Evolutionary conservation across 2,888 invertebrate species (phyloP), one percentile per base, ranked within the genome.

Genomic region (Lochmaea crataegi): DNA sequence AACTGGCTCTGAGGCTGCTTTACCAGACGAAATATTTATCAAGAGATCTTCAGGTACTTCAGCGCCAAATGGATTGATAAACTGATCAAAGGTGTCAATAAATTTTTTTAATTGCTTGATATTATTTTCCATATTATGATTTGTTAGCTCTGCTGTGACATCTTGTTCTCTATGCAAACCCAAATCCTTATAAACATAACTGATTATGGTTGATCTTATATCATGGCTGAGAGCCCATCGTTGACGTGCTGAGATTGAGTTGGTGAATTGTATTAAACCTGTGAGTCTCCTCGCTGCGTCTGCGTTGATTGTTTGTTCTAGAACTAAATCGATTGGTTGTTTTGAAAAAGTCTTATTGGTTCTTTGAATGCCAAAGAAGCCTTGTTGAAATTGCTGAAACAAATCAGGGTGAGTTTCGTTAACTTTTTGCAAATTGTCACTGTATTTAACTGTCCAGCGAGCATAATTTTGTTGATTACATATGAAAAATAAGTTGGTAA

Each of bases 251-350:
- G 45, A 48, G 14, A 48, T 48, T 48, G 45, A 48, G 14, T 48
- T 48, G 1, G 45, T 48, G 14, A 48, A 48, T 48, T 48, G 45
- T 48, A 48, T 14, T 48, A 48, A 9, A 48, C 45, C 45, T 48
- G 45, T 48, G 14, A 48, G 14, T 48, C 45, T 41, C 11, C 65
- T 69, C 2, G 69, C 69, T 14, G 83, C 83, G 73, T 73, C 65
- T n/a, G 79, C 82, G 72, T 84, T 48, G 45, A 48, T 48, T 11
- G 82, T 48, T 48, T 48, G 45, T 85, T 5, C 84, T 81, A 0
- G 83, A 70, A 84, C 84, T 10, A 84, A 68, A 18, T 85, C 85
- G 68, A 83, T 77, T 0, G 84, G 82, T 32, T 76, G 73, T 73
- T 79, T 77, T 4, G 85, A 84, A 77, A 84, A 2, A 22, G 22